Conservation (phyloP, 2,113 vertebrate species). For the Calonectris borealis region DNA sequence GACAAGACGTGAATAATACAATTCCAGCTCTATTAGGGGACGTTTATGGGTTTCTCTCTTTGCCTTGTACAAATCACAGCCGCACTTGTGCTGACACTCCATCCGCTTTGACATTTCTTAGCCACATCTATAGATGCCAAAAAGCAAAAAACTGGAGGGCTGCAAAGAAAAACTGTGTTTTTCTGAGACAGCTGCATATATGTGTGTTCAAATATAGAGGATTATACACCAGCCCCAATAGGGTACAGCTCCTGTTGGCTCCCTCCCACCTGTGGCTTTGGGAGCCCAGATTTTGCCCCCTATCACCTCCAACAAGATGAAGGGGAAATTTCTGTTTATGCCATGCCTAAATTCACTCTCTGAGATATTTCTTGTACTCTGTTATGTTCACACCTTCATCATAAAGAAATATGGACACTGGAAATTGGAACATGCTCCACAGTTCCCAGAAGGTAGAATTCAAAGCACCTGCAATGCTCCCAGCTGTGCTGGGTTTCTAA, state of each 20-base stretch:
- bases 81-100: background rate
- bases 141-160: background rate
- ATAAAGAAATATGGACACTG: background rate
- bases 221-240: background rate
- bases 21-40: background rate
- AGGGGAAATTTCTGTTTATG: background rate
- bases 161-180: background rate
- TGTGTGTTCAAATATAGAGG: background rate
- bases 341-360: background rate
- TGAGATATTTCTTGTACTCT: background rate
- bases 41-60: background rate
- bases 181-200: background rate
- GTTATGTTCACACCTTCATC: background rate
- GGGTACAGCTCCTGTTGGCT: background rate
- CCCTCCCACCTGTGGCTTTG: background rate
- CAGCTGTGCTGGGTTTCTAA: background rate
- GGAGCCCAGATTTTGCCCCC: background rate
- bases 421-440: background rate
- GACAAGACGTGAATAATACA: background rate
- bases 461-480: background rate
- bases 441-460: background rate
- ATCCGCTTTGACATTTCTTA: background rate
- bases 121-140: background rate
- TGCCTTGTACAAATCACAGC: background rate
- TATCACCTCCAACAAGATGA: background rate